These are phyloP conservation scores for Hylaeus anthracinus DNA, from an alignment of 1,140 invertebrate species.

Conservation along the genomic window DNA sequence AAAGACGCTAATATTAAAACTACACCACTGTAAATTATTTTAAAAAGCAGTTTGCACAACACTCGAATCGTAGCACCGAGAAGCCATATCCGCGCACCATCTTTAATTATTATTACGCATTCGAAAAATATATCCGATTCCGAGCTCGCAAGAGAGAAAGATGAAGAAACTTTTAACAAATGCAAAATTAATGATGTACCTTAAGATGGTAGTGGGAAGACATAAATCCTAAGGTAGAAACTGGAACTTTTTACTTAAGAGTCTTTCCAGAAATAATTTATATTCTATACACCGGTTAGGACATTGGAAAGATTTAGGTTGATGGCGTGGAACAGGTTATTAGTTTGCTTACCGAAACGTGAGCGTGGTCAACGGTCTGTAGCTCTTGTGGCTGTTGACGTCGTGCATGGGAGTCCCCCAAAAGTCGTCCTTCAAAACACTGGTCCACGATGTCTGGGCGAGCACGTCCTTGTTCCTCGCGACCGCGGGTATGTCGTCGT, in stretches of 20 bases:
- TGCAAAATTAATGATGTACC: neutral
- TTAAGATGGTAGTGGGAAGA: neutral
- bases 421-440: slow-evolving; percentile 92
- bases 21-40: too few relatives aligned
- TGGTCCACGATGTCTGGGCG: slow-evolving; percentile 84
- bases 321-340: too few relatives aligned
- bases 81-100: too few relatives aligned
- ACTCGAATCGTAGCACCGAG: neutral
- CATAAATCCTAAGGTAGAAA: neutral
- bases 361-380: slow-evolving; percentile 90
- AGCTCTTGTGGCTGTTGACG: slow-evolving; percentile 91
- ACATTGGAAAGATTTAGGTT: too few relatives aligned
- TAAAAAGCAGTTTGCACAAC: too few relatives aligned
- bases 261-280: neutral
- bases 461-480: slow-evolving; percentile 92
- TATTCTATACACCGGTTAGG: neutral
- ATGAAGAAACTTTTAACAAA: neutral
- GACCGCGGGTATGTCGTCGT: slow-evolving; percentile 94
- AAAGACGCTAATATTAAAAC: too few relatives aligned
- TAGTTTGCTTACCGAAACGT: slow-evolving; percentile 88
- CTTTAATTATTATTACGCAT: neutral
- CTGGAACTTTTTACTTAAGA: slow-evolving; percentile 5
- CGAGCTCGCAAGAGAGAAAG: neutral
- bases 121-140: neutral
- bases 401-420: slow-evolving; percentile 95